Evolutionary conservation across 2,797 vertebrate genomes (phyloP), one percentile per base, ranked within the genome.

Genomic region (Tapirus indicus): DNA sequence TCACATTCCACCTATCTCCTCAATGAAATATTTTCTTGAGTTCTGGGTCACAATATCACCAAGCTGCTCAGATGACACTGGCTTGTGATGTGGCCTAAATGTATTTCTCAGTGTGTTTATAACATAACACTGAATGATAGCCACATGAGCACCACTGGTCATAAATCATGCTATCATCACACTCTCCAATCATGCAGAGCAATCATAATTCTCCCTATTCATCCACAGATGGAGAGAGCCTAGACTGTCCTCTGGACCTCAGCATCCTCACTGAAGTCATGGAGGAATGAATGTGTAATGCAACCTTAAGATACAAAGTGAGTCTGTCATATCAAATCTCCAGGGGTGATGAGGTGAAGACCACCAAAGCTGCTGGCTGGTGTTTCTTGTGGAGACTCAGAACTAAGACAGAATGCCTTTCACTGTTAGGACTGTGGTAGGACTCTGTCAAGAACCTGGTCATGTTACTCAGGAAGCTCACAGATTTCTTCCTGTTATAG

Each of bases 101-200:
- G 94, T 97, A 96, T 96, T 92, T 97, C 49, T 90, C 64, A n/a
- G 4, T 95, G 60, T 88, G 49, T 92, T 94, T 21, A 0, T 97
- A 97, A 89, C 91, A 88, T 95, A 96, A 97, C 0, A 1, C 83
- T 94, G 97, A 97, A 94, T 97, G 95, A 97, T 94, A 96, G 47
- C 68, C 91, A 68, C 80, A 62, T 23, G 38, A 58, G 83, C 94
- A 91, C 85, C 90, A 21, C 82, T 93, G 86, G 54, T 97, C 83
- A 0, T 98, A 98, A 98, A 97, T 98, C 97, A 97, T 71, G 35
- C 92, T 98, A 88, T 98, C 95, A 49, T 97, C 98, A 95, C 98
- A 94, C 96, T 97, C 97, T 96, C 72, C 32, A 47, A 83, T 98
- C 97, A 95, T 97, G 96, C 97, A 97, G 97, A 98, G 97, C 79